Evolutionary conservation across 1,140 invertebrate species (phyloP).

Genomic region (Physella acuta): DNA sequence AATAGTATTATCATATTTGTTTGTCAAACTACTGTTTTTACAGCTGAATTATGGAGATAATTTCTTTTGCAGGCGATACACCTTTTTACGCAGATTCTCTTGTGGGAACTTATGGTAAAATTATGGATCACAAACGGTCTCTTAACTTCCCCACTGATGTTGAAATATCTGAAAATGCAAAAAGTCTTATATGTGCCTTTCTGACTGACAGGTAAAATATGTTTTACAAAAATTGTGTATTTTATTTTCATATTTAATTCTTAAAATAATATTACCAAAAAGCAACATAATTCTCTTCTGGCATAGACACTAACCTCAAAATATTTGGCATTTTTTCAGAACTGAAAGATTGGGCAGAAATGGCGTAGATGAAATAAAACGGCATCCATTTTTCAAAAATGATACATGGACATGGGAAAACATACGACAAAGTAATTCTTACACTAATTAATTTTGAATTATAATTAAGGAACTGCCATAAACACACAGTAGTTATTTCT

Average conservation of each 20-base stretch:
- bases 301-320: too few species aligned
- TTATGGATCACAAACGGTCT: slow-evolving; percentile 98
- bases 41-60: too few species aligned
- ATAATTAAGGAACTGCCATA: background rate
- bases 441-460: background rate
- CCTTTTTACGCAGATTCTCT: slow-evolving; percentile 98
- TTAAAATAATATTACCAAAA: too few species aligned
- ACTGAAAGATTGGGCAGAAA: slow-evolving; percentile 87
- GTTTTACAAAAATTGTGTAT: too few species aligned
- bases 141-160: slow-evolving; percentile 92
- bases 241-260: too few species aligned
- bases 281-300: too few species aligned
- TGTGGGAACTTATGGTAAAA: slow-evolving; percentile 97
- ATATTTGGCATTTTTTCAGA: too few species aligned
- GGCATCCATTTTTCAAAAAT: slow-evolving; percentile 92
- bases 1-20: too few species aligned
- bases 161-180: slow-evolving; percentile 87
- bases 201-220: slow-evolving; percentile 86
- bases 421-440: slow-evolving; percentile 66
- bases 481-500: background rate
- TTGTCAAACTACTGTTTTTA: too few species aligned
- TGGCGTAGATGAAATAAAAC: slow-evolving; percentile 93
- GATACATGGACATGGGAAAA: slow-evolving; percentile 98
- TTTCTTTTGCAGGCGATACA: slow-evolving; percentile 75
- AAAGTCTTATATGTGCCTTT: slow-evolving; percentile 89